Evolutionary conservation across 2,888 invertebrate genomes (phyloP), one percentile per base, ranked within the genome.

Genomic region (Dorcus hopei): DNA sequence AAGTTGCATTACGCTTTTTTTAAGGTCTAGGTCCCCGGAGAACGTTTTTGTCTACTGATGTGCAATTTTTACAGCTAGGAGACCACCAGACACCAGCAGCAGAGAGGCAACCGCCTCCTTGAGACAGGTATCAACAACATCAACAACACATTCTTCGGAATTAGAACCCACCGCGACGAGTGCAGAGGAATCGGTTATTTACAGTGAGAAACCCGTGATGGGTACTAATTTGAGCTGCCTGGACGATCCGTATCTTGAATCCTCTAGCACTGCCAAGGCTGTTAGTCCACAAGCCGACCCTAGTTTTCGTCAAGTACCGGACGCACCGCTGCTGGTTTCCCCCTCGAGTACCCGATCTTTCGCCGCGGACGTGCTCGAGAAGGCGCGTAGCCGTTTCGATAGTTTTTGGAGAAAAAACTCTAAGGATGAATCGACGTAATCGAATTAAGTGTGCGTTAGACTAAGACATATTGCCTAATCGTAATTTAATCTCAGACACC

Each of bases 361-460:
- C 50, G 88, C 90, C 40, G 83, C 87, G 56, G 90, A 91, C 74
- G 90, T 91, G 61, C 81, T 92, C 65, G 91, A 91, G 75, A 87
- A 88, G 76, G 91, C 91, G 69, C 87, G 91, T 69, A 89, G 87
- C 77, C 87, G 91, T 69, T 91, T 92, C 75, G 92, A 92, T 78
- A 88, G 90, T 73, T 91, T 92, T 78, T 91, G 91, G 91, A 89
- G 89, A 65, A 88, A 87, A 71, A 85, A 81, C 69, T 65, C 68
- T 54, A 66, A 65, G 55, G 65, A 68, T 57, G 65, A 61, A 52
- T 47, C 63, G 42, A 58, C 58, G 41, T 57, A 54, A 57, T 56
- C 33, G 45, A 54, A 19, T 40, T 59, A 56, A 56, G 52, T 59
- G 59, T 59, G 59, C 52, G 55, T 48, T 59, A 59, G 55, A 55